Base-by-base conservation (phyloP, 1,140 invertebrate genomes). In the Euura saliciscinereae region DNA sequence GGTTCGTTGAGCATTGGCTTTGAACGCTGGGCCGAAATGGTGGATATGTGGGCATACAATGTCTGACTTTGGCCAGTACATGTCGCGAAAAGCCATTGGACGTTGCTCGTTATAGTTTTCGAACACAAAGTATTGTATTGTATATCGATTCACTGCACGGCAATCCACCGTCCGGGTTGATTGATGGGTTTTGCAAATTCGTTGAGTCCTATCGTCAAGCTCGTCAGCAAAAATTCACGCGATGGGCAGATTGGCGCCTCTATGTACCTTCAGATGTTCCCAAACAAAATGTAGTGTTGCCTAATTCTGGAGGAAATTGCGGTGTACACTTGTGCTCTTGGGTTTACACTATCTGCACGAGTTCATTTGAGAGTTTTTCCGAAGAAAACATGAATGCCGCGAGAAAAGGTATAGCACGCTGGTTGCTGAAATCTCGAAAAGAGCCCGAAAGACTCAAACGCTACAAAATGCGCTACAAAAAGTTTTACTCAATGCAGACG, bases 11-110 rank as follows among this genome's bases (percentile, higher is more conserved):
- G 46, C 43, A 71, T 45, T 8, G 70, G 64, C 3, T 71, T 65
- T 43, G 7, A 13, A 7, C 64, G 65, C 44, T 65, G 70, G 70
- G 42, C 8, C 4, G 45, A 71, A 43, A 28, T 13, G 44, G 64
- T 65, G 3, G 43, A 65, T 10, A 51, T 65, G 4, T 4, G n/a
- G 28, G 45, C 64, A 45, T 71, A 43, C 43, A 65, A 71, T 13
- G 43, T 71, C 4, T 71, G 70, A 65, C 70, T 71, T 11, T 66
- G 64, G 43, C 70, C 70, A 66, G n/a, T 71, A 65, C 45, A 44
- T 13, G 4, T 6, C n/a, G n/a, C n/a, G 6, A 44, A 2, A n/a
- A 59, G 64, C 13, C 70, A 71, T 42, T 71, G 70, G 70, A 66
- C 44, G 11, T 65, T 71, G 8, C 43, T 71, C 4, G 70, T 71